Base-by-base conservation (phyloP, 2,797 vertebrate species). In the Platyrinchus mystaceus region DNA sequence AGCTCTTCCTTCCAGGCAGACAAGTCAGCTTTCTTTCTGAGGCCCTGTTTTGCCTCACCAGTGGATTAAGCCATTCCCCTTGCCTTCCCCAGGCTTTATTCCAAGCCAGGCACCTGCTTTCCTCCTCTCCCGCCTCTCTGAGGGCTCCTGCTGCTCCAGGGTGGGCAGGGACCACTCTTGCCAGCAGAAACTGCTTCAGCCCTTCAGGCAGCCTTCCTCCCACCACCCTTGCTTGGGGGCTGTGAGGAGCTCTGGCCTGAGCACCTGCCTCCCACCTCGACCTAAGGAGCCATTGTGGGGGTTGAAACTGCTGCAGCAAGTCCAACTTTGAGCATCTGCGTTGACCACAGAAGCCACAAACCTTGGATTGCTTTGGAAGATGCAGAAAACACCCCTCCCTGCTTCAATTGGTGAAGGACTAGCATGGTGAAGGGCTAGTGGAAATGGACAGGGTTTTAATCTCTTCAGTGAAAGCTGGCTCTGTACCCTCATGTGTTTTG, bases 281-380 rank as follows among this genome's bases (percentile, higher is more conserved):
- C 43, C 62, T 64, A 22, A 12, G 7, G 62, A 64, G 43, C 43
- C 62, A 46, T 26, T 64, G 43, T 64, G 32, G 16, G 43, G 12
- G 4, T 71, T 9, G 19, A 47, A 62, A 26, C 52, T 44, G 63
- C 58, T 28, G n/a, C 39, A 7, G 30, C 7, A 3, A 39, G 11
- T 37, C n/a, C 0, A 5, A 3, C n/a, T 49, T 12, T 12, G 58
- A 43, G 58, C 32, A 30, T 27, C 53, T 0, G 0, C 19, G 9
- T 43, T 56, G 59, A 23, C 30, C 14, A 4, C 15, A 9, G 37
- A 17, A 32, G 37, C 46, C 17, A 2, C 43, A n/a, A 55, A 63
- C 39, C 44, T 47, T 0, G 1, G 53, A 55, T 34, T 67, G 36
- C 55, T 87, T 24, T 67, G 64, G 32, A 68, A 44, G 55, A 49